phyloP scores from a whole-genome alignment of 2,888 invertebrate genomes.

The Cataglyphis livida region DNA sequence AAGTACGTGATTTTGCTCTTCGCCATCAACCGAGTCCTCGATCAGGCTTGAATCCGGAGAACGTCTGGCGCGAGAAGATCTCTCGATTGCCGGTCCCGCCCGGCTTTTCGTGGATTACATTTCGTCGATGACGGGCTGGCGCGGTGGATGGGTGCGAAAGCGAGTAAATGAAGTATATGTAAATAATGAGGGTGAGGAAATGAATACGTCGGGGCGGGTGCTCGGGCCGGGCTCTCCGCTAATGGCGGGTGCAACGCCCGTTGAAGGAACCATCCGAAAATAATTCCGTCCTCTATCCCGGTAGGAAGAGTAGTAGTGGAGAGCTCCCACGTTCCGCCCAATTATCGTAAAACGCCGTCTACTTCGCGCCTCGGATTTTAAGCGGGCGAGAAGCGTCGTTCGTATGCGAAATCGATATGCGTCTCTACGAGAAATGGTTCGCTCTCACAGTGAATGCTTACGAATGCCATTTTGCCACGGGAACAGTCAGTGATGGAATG shows the following conservation, averaged over 20 bases:
- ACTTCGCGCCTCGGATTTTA: constrained; percentile 74
- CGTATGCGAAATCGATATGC: constrained; percentile 59
- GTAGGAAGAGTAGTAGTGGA: constrained; percentile 65
- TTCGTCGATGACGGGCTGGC: constrained; percentile 59
- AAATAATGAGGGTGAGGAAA: constrained; percentile 82
- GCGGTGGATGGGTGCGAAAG: constrained; percentile 19
- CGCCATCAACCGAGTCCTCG: constrained; percentile 52
- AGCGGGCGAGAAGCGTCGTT: constrained; percentile 68
- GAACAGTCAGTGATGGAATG: constrained; percentile 6
- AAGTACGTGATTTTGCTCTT: constrained; percentile 42
- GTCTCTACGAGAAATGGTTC: constrained; percentile 31
- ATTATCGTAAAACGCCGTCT: constrained; percentile 80
- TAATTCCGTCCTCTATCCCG: constrained; percentile 78
- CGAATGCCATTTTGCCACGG: constrained; percentile 14
- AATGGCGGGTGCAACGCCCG: constrained; percentile 83
- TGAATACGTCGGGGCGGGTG: constrained; percentile 76
- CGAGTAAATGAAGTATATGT: constrained; percentile 80
- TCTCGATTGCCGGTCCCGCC: constrained; percentile 63
- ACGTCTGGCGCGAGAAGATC: constrained; percentile 66
- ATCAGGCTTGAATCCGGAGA: constrained; percentile 66
- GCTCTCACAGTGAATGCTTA: constrained; percentile 17
- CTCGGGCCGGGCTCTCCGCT: constrained; percentile 68
- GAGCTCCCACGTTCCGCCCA: constrained; percentile 73
- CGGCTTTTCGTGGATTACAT: constrained; percentile 72
- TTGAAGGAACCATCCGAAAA: constrained; percentile 80